phyloP scores from a whole-genome alignment of 1,140 invertebrate genomes.

The Drepana arcuata region DNA sequence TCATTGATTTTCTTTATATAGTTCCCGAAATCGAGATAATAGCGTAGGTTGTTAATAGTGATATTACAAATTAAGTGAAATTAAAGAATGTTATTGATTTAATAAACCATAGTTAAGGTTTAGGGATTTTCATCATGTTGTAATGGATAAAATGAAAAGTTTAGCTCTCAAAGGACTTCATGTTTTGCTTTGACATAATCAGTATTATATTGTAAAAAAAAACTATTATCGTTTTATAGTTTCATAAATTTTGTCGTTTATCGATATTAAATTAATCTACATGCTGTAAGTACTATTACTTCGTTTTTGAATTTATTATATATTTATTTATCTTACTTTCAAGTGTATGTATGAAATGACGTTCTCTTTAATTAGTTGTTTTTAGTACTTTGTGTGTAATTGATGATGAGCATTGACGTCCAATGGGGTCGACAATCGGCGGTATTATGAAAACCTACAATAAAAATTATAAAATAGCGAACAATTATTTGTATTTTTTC shows the following conservation, averaged over 20 bases:
- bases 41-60: slow-evolving; percentile 68
- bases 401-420: slow-evolving; percentile 34
- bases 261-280: no score
- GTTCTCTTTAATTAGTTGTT: no score
- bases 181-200: slow-evolving; percentile 16
- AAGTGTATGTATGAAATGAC: no score
- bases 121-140: slow-evolving; percentile 60
- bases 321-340: no score
- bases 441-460: slow-evolving; percentile 69
- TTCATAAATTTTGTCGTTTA: no score
- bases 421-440: slow-evolving; percentile 29
- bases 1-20: no score
- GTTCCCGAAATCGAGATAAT: slow-evolving; percentile 52
- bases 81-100: slow-evolving; percentile 65
- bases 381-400: slow-evolving; percentile 34
- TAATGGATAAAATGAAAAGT: slow-evolving; percentile 28
- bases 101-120: slow-evolving; percentile 54
- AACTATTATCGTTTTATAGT: no score
- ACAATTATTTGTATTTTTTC: slow-evolving; percentile 29
- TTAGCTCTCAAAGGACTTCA: slow-evolving; percentile 29
- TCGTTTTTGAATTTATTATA: no score
- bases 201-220: no score
- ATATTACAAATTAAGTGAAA: slow-evolving; percentile 66
- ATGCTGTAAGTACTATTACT: no score
- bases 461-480: slow-evolving; percentile 70